Evolutionary conservation across 2,113 vertebrate species (phyloP), one percentile per base, ranked within the genome.

Genomic region (Donacobius atricapilla): DNA sequence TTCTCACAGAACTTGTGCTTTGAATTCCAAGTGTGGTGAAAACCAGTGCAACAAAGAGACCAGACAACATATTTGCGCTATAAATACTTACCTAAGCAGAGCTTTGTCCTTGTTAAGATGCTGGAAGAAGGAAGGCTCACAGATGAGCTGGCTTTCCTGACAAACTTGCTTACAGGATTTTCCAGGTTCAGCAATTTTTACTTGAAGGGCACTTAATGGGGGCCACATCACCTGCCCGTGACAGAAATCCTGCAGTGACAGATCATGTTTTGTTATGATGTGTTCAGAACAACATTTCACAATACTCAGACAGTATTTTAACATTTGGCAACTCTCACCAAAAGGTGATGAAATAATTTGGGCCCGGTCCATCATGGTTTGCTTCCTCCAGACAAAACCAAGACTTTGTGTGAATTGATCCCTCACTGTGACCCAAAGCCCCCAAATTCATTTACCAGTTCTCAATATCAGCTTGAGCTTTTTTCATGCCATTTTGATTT

Each of bases 191-290:
- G 99, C 98, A 40, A 98, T 93, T 94, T 99, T 99, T n/a, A 99
- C 99, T 97, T 99, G 99, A 96, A 99, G 98, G 35, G 99, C 97
- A 77, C 97, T 98, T 97, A 99, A 98, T 1, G 99, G 99, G 1
- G 99, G 99, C 99, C 99, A 99, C 99, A 99, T 99, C 96, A 99
- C 99, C 96, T 99, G 99, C 40, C 99, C 99, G 0, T 99, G 99
- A 93, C 99, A 99, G 98, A 99, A 99, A 95, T 99, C 99, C 99
- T 99, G 96, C 64, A 87, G 85, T 3, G 83, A 96, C 72, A 98
- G 90, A 89, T 37, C 12, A 10, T 2, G 40, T 33, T 79, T 40
- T 66, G 61, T 89, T 80, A 51, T 2, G 7, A 35, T 30, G n/a
- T 20, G 14, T 27, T 53, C 20, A n/a, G 51, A 22, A 22, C 31